Conservation (phyloP, 2,888 invertebrate species). For the Phyto melanocephala region DNA sequence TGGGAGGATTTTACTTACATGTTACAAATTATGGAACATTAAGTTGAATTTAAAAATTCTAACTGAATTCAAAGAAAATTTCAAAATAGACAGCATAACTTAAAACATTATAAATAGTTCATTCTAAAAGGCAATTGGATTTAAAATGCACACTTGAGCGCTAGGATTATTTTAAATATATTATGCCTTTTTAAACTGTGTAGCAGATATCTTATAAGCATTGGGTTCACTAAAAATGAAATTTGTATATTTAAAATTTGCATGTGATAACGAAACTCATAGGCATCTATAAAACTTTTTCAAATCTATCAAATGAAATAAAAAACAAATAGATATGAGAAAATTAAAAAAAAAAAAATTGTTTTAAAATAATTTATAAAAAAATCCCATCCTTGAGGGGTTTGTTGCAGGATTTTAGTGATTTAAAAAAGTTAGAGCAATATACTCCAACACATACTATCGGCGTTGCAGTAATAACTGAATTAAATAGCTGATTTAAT, state of each 20-base stretch:
- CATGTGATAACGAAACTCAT: too few species aligned
- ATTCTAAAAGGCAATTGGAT: background rate
- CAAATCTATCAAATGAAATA: too few species aligned
- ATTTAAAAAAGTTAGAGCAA: too few species aligned
- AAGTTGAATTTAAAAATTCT: background rate
- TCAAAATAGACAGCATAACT: background rate
- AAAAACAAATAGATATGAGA: too few species aligned
- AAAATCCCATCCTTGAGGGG: too few species aligned
- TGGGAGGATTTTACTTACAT: constrained; percentile 3
- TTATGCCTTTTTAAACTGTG: background rate
- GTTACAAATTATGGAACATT: constrained; percentile 21
- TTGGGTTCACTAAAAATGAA: background rate
- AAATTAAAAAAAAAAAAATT: too few species aligned
- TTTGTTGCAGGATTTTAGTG: too few species aligned
- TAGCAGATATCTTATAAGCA: background rate
- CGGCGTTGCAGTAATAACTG: too few species aligned
- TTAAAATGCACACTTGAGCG: background rate
- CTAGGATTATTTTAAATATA: background rate
- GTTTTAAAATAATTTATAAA: too few species aligned
- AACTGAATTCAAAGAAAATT: background rate
- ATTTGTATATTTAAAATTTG: background rate
- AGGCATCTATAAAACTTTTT: too few species aligned
- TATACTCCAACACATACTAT: too few species aligned
- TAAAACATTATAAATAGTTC: background rate
- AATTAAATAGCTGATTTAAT: too few species aligned